These are phyloP conservation scores for Neodiprion pinetum DNA, from an alignment of 1,140 invertebrate genomes.

Conservation along the genomic window DNA sequence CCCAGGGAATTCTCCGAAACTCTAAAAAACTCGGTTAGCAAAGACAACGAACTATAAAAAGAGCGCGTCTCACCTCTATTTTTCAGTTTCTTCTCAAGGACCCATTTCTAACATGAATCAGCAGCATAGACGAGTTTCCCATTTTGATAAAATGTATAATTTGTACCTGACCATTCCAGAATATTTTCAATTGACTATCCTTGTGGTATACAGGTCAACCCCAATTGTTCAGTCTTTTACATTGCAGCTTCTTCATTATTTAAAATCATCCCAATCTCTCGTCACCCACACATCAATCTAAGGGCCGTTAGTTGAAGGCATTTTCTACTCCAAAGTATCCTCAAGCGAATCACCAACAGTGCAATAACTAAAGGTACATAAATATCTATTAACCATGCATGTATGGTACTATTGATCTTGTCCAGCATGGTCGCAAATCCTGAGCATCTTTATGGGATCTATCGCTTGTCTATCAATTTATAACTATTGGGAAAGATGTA, in stretches of 20 bases:
- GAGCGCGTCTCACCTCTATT: background rate
- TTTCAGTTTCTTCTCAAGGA: too few relatives aligned
- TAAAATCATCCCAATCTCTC: background rate
- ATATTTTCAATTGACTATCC: slow-evolving; percentile 1
- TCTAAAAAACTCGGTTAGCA: slow-evolving; percentile 31
- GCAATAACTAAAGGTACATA: slow-evolving; percentile 1
- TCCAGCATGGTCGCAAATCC: background rate
- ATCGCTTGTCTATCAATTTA: background rate
- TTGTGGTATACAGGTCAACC: background rate
- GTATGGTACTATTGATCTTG: background rate
- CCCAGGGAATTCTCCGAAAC: background rate
- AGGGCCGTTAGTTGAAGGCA: background rate
- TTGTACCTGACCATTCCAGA: background rate
- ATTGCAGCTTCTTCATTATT: background rate
- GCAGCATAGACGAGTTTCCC: background rate
- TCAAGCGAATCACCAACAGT: background rate
- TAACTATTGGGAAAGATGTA: background rate
- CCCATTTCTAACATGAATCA: too few relatives aligned
- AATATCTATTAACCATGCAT: background rate
- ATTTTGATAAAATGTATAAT: background rate
- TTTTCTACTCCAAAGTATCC: background rate
- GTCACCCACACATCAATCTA: background rate
- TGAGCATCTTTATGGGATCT: background rate
- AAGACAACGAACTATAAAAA: background rate
- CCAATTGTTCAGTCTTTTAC: background rate